Evolutionary conservation across 2,888 invertebrate genomes (phyloP), one percentile per base, ranked within the genome.

Genomic region (Leptinotarsa tumamoca): DNA sequence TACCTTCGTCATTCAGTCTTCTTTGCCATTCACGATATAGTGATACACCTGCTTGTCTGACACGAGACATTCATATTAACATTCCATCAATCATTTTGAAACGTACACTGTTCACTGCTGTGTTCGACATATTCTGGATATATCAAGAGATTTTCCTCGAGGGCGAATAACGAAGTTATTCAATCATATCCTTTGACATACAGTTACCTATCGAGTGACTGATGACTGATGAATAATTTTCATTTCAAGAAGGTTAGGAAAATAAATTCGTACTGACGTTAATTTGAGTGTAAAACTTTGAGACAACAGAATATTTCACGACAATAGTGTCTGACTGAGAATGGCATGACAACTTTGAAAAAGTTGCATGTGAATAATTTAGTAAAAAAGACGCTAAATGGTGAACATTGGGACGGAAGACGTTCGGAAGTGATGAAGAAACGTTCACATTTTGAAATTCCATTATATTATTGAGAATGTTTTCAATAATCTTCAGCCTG

Each of bases 11-110:
- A 27, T 58, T 58, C 58, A 58, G 58, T 27, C 18, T 58, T 21
- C 18, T 33, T 4, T 63, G 63, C 33, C 43, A 63, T 63, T 63
- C 63, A 63, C 43, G 43, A 63, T 33, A 7, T 33, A 43, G 63
- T 63, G 43, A 63, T 17, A 33, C 18, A 63, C 17, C 13, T n/a
- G 27, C 63, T 27, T 63, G 43, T 63, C 63, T 63, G 33, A 43
- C 63, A 43, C 43, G 63, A 63, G n/a, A 43, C 43, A 63, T 63
- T 43, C 43, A 43, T 63, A 63, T 63, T 63, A 63, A 63, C 17
- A 63, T 63, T 33, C 43, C 63, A 63, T 63, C 63, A 33, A 43
- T 63, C 63, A 63, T 63, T n/a, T 43, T 43, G 43, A 43, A 63
- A 63, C 63, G 13, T 33, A 63, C 63, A 15, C 5, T n/a, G 43